Conservation (phyloP, 2,113 vertebrate species). For the Lepisosteus oculatus region DNA sequence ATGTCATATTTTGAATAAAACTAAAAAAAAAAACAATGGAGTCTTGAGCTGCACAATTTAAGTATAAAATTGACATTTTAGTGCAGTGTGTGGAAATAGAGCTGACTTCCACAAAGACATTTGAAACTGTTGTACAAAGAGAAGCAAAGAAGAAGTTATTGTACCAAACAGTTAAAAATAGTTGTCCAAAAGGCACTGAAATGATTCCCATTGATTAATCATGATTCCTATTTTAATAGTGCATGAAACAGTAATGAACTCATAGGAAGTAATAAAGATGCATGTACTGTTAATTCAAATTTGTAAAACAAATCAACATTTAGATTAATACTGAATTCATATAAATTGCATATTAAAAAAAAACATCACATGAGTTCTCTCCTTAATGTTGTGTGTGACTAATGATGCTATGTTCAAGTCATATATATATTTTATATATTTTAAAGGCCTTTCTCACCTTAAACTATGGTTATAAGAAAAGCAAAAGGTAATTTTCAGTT, state of each 20-base stretch:
- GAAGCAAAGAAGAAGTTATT: constrained; percentile 18
- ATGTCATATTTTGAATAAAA: background rate
- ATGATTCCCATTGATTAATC: constrained; percentile 28
- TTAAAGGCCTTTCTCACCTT: too few relatives aligned
- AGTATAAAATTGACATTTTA: background rate
- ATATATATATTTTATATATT: too few relatives aligned
- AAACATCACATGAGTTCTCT: too few relatives aligned
- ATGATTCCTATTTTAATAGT: constrained; percentile 31
- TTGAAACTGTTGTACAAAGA: constrained; percentile 3
- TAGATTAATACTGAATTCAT: constrained; percentile 31
- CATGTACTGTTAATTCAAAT: constrained; percentile 41
- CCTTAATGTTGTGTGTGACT: too few relatives aligned
- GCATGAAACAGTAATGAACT: constrained; percentile 28
- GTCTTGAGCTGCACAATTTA: background rate
- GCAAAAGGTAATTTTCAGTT: too few relatives aligned
- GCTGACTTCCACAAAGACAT: background rate
- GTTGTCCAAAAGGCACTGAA: constrained; percentile 5
- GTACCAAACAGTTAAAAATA: constrained; percentile 1
- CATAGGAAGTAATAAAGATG: constrained; percentile 36
- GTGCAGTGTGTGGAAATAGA: background rate
- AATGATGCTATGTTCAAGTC: too few relatives aligned
- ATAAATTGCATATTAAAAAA: too few relatives aligned
- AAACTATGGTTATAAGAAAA: too few relatives aligned
- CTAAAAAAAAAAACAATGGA: background rate
- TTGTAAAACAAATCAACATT: constrained; percentile 34